Evolutionary conservation across 2,113 vertebrate genomes (phyloP).

Genomic region (Theristicus caerulescens): DNA sequence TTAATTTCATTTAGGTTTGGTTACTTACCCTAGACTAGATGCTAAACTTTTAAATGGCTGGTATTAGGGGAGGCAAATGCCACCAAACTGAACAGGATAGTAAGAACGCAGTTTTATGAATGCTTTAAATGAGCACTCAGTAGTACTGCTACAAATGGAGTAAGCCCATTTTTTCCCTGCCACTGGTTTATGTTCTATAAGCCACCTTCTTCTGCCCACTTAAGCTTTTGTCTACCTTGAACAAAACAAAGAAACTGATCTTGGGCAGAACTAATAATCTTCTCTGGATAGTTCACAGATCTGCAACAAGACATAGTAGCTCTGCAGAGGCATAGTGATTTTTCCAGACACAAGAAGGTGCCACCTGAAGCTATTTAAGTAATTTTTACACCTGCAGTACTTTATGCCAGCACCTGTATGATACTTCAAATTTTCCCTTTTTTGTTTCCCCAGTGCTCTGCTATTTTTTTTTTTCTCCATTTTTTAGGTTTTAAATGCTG

Average conservation of each 20-base stretch:
- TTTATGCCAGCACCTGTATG: neutral
- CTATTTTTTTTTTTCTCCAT: fast-evolving
- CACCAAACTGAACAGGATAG: neutral
- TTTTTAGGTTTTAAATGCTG: neutral
- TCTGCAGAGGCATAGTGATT: neutral
- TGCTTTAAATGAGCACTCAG: neutral
- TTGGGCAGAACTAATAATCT: neutral
- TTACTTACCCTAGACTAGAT: neutral
- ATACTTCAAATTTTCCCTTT: neutral
- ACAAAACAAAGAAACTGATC: neutral
- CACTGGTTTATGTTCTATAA: neutral
- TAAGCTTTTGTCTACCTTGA: neutral
- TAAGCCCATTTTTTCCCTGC: neutral
- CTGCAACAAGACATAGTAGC: neutral
- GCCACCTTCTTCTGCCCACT: neutral
- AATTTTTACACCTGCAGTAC: neutral
- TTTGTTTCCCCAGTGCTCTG: neutral
- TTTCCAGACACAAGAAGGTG: neutral
- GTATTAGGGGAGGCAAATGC: neutral
- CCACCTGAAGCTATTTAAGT: neutral
- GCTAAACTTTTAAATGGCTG: neutral
- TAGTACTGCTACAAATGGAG: neutral
- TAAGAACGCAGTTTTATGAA: neutral
- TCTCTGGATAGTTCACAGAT: neutral
- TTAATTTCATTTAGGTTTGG: neutral